These are phyloP conservation scores for Phlogophora meticulosa DNA, from an alignment of 2,888 invertebrate species.

Conservation along the genomic window DNA sequence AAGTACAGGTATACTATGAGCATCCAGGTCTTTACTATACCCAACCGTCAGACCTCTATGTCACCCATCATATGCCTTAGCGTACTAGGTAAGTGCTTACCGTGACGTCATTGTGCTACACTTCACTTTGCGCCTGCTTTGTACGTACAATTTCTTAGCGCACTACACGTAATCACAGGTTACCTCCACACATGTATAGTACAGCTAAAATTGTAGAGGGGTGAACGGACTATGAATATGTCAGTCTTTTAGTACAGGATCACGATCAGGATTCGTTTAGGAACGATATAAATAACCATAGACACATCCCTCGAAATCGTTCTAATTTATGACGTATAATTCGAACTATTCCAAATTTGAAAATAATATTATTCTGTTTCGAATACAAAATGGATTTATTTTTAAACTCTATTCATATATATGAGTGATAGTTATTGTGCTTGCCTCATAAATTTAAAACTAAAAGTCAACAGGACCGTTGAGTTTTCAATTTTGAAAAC, in stretches of 20 bases:
- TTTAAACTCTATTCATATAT: too few species aligned
- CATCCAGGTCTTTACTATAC: neutral
- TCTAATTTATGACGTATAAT: too few species aligned
- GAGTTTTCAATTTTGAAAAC: too few species aligned
- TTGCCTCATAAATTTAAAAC: too few species aligned
- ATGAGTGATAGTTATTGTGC: too few species aligned
- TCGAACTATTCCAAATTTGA: too few species aligned
- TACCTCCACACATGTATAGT: neutral
- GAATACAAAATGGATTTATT: too few species aligned
- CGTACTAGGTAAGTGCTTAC: conserved; percentile 26
- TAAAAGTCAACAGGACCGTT: too few species aligned
- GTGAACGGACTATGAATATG: conserved; percentile 12
- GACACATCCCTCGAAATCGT: too few species aligned
- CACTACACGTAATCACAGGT: conserved; percentile 36
- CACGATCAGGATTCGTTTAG: neutral
- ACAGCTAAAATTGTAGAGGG: neutral
- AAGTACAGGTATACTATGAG: too few species aligned
- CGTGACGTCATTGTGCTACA: conserved; percentile 51
- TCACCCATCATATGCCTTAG: conserved; percentile 21
- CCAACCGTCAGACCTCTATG: conserved; percentile 11
- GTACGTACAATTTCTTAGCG: conserved; percentile 65
- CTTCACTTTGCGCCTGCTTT: conserved; percentile 63
- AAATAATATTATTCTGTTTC: too few species aligned
- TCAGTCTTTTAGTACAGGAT: neutral
- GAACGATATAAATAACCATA: neutral